Evolutionary conservation across 2,888 invertebrate species (phyloP), one percentile per base, ranked within the genome.

Genomic region (Xestoiulus laeticollis): DNA sequence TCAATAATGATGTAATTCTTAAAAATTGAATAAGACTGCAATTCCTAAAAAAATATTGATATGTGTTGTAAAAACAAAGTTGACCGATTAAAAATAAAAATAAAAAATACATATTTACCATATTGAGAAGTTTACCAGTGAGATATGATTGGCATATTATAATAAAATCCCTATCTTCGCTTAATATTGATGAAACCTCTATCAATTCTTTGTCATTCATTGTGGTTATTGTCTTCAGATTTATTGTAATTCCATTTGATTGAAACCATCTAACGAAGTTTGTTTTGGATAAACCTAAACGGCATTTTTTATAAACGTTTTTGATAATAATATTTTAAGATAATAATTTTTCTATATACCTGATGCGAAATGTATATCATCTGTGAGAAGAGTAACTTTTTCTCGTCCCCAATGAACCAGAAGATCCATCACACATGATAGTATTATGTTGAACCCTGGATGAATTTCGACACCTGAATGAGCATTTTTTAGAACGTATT

Each of bases 311-410:
- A 5, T 38, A 5, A 38, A 38, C 33, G 4, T 38, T 38, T 38
- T 8, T 38, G 5, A 38, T 38, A 38, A 1, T 1, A 38, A 38
- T 38, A 1, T 38, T 38, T 1, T 38, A 38, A 59, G 6, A 8
- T 0, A 26, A 26, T 68, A 48, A 14, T 48, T 19, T 14, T 48
- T 26, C 68, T 68, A n/a, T n/a, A n/a, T n/a, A 68, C 68, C 68
- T 68, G 68, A 26, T 68, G 26, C 68, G n/a, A 68, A 68, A 68
- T 68, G 22, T 26, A n/a, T 26, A 68, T 68, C 68, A 68, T 68
- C 68, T 0, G 68, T 68, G 10, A 68, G 26, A 68, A 68, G 68
- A 22, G 10, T 26, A 26, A 68, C 26, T 3, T 22, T 26, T 8
- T 68, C 26, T 26, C 10, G 26, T 26, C 12, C 68, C 68, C 68